A percentile compares a stretch with the other conserved stretches of the same genome.
These are phyloP conservation scores for Melanotaenia duboulayi DNA, from an alignment of 2,113 vertebrate species.

Conservation along the genomic window DNA sequence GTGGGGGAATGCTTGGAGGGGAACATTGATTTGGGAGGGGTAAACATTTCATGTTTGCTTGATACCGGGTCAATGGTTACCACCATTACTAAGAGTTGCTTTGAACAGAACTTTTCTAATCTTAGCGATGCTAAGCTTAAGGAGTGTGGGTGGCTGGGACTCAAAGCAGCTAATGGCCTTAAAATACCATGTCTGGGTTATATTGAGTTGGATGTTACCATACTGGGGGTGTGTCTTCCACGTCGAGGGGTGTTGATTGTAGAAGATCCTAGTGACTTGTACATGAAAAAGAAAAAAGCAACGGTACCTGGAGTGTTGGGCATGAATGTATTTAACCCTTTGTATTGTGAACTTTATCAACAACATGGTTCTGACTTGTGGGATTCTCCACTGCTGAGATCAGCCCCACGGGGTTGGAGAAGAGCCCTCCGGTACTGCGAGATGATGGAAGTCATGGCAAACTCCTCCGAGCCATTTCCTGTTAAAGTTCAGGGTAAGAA, in stretches of 20 bases:
- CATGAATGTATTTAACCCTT: neutral
- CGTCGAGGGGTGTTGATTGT: neutral
- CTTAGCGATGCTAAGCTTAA: neutral
- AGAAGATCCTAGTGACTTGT: neutral
- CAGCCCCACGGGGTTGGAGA: neutral
- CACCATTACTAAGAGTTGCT: neutral
- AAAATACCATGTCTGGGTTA: neutral
- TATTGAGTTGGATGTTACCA: neutral
- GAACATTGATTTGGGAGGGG: neutral
- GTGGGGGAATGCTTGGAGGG: neutral
- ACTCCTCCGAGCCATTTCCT: neutral
- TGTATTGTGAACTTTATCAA: neutral
- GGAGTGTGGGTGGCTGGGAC: neutral
- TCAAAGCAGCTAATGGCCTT: neutral
- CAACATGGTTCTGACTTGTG: neutral
- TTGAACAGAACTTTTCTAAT: neutral
- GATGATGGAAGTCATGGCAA: neutral
- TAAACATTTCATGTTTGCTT: neutral
- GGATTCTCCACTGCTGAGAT: neutral
- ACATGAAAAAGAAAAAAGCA: neutral
- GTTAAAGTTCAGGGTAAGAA: constrained; percentile 1
- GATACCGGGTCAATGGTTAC: neutral
- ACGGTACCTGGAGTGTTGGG: neutral
- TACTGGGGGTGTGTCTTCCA: neutral
- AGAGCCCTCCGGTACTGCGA: neutral